These are phyloP conservation scores for Diarsia rubi DNA, from an alignment of 2,888 invertebrate genomes.

Conservation along the genomic window DNA sequence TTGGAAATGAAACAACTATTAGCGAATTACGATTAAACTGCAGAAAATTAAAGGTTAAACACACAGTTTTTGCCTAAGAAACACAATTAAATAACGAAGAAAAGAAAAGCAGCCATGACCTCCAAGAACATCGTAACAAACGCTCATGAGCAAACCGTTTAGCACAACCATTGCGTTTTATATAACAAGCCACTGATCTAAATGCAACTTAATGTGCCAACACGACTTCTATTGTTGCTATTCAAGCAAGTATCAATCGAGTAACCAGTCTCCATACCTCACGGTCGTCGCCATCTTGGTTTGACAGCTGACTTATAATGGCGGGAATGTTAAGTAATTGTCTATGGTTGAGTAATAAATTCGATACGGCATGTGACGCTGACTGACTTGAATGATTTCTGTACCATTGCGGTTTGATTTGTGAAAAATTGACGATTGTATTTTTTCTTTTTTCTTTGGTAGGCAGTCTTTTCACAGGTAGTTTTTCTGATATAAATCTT, in stretches of 20 bases:
- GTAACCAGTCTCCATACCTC: slow-evolving; percentile 75
- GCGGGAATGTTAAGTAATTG: slow-evolving; percentile 79
- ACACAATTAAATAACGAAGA: slow-evolving; percentile 24
- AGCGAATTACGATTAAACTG: background rate
- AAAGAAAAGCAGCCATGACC: slow-evolving; percentile 55
- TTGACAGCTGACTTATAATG: slow-evolving; percentile 80
- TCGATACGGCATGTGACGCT: slow-evolving; percentile 74
- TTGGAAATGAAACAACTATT: background rate
- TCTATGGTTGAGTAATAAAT: slow-evolving; percentile 81
- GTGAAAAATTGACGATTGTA: slow-evolving; percentile 27
- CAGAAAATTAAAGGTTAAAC: slow-evolving; percentile 1
- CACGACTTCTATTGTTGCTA: slow-evolving; percentile 69
- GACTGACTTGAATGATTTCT: slow-evolving; percentile 67
- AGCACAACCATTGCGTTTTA: slow-evolving; percentile 33
- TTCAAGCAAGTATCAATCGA: slow-evolving; percentile 74
- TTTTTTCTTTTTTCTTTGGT: background rate
- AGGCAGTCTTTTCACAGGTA: background rate
- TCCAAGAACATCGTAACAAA: slow-evolving; percentile 30
- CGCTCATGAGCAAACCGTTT: slow-evolving; percentile 23
- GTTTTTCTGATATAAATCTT: background rate
- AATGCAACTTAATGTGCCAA: slow-evolving; percentile 60
- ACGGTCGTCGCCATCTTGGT: slow-evolving; percentile 79
- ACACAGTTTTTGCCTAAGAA: background rate
- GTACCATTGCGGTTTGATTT: slow-evolving; percentile 66
- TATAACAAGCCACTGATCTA: slow-evolving; percentile 54